phyloP scores from a whole-genome alignment of 1,140 invertebrate genomes.

The Drosophila navojoa region DNA sequence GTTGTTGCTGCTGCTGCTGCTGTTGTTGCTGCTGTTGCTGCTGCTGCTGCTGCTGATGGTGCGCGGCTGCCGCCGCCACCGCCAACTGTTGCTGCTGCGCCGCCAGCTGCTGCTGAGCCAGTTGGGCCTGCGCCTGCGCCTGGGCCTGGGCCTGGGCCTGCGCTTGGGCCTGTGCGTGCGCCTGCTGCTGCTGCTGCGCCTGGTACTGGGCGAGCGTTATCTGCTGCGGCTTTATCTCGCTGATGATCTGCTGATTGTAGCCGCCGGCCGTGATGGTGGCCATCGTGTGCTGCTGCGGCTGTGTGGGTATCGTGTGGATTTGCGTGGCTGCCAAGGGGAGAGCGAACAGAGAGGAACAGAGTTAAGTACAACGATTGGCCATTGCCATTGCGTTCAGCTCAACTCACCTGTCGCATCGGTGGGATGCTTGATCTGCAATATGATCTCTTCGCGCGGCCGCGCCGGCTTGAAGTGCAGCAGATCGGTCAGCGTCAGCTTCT shows the following conservation, averaged over 20 bases:
- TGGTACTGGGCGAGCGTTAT: constrained; percentile 81
- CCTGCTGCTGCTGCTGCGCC: constrained; percentile 51
- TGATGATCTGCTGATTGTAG: constrained; percentile 82
- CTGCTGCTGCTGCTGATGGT: constrained; percentile 56
- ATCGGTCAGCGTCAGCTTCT: constrained; percentile 77
- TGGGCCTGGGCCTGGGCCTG: constrained; percentile 63
- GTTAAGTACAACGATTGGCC: not conserved
- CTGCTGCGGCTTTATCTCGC: constrained; percentile 81
- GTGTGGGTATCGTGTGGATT: constrained; percentile 77
- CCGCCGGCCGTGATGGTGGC: constrained; percentile 77
- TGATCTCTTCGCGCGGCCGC: constrained; percentile 79
- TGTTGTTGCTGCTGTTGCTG: constrained; percentile 57
- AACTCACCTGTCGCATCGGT: constrained; percentile 64
- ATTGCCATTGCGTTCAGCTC: not conserved
- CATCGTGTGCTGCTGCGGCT: constrained; percentile 77
- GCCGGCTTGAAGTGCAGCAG: constrained; percentile 75
- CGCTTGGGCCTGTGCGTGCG: constrained; percentile 56
- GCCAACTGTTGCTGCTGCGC: constrained; percentile 57
- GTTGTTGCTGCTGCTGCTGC: constrained; percentile 55
- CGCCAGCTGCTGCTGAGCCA: constrained; percentile 36
- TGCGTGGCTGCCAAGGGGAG: constrained; percentile 55
- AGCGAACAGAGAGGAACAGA: not conserved
- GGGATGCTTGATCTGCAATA: constrained; percentile 80
- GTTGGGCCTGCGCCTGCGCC: constrained; percentile 49
- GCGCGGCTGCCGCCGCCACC: constrained; percentile 41